These are phyloP conservation scores for Adineta ricciae DNA, from an alignment of 2,888 invertebrate species.

Conservation along the genomic window DNA sequence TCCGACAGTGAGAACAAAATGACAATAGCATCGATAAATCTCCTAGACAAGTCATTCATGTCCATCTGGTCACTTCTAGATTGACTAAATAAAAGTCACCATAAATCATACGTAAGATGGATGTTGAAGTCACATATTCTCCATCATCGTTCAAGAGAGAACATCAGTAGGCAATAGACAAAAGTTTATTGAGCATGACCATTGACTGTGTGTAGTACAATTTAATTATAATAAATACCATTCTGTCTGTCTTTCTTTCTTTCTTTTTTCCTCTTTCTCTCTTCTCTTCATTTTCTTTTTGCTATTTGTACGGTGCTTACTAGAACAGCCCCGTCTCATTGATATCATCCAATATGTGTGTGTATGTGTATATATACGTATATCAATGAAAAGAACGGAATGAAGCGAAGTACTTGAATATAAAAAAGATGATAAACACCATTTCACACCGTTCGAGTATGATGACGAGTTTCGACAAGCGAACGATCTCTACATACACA, in stretches of 20 bases:
- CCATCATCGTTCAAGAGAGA: neutral
- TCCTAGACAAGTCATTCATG: neutral
- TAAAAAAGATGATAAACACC: neutral
- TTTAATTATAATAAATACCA: neutral
- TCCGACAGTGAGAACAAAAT: neutral
- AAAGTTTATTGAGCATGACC: neutral
- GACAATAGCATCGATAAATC: neutral
- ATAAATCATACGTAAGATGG: neutral
- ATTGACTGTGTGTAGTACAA: neutral
- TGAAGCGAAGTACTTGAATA: neutral
- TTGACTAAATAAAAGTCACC: neutral
- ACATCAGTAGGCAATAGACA: neutral
- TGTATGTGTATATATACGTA: no score
- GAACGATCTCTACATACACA: neutral
- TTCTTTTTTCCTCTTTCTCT: neutral
- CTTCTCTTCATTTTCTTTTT: neutral
- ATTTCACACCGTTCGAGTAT: neutral
- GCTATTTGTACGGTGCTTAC: neutral
- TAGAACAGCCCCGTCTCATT: neutral
- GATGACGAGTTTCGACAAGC: neutral
- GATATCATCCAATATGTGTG: no score
- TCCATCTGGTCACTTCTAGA: neutral
- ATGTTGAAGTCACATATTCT: neutral
- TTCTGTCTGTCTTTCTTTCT: neutral
- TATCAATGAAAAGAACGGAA: neutral